Conservation (phyloP, 2,113 vertebrate species). For the Thamnophis sirtalis region DNA sequence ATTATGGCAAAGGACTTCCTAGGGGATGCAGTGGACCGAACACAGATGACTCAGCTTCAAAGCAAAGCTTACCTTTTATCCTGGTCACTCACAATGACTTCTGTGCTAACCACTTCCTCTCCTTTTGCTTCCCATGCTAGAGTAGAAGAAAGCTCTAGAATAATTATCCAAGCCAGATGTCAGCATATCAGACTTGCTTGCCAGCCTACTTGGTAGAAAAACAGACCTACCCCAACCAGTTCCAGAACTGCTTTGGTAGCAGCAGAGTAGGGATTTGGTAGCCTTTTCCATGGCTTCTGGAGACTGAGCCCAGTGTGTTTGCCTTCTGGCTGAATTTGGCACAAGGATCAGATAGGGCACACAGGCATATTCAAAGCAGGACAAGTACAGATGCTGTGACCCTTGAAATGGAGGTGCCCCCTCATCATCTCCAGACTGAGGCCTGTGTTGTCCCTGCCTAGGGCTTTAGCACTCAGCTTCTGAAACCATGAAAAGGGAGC, state of each 20-base stretch:
- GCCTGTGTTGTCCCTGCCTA: slow-evolving; percentile 32
- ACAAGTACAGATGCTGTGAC: slow-evolving; percentile 20
- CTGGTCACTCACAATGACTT: slow-evolving; percentile 16
- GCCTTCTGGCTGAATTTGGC: slow-evolving; percentile 27
- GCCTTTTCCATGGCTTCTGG: slow-evolving; percentile 9
- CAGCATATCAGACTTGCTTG: background rate
- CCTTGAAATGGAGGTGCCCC: slow-evolving; percentile 19
- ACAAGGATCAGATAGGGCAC: slow-evolving; percentile 29
- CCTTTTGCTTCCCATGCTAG: slow-evolving; percentile 42
- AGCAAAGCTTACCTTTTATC: slow-evolving; percentile 35
- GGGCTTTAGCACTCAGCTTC: slow-evolving; percentile 89
- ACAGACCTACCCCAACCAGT: slow-evolving; percentile 33
- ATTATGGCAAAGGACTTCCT: background rate
- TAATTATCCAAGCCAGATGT: background rate
- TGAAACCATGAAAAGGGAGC: slow-evolving; percentile 91
- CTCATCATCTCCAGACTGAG: slow-evolving; percentile 51
- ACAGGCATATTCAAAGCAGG: slow-evolving; percentile 24
- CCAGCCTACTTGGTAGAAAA: background rate
- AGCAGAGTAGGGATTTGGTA: background rate
- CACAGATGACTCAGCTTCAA: background rate
- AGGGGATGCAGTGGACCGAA: background rate
- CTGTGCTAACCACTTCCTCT: slow-evolving; percentile 23
- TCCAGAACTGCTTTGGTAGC: slow-evolving; percentile 25
- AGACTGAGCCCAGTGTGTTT: background rate
- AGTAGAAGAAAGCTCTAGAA: slow-evolving; percentile 48